Evolutionary conservation across 2,113 vertebrate species (phyloP).

Genomic region (Sturnus vulgaris): DNA sequence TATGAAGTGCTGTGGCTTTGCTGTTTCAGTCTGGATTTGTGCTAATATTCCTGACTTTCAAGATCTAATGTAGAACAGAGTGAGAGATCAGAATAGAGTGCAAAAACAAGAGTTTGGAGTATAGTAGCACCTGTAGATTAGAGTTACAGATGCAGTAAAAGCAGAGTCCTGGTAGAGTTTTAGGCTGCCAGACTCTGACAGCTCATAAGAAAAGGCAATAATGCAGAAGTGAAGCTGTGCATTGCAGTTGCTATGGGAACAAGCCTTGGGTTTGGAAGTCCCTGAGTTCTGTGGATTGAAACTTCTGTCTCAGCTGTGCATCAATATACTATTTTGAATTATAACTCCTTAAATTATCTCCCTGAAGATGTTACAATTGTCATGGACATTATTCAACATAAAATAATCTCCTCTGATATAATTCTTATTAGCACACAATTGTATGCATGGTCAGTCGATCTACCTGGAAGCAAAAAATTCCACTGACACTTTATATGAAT

Average conservation of each 20-base stretch:
- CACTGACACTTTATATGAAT: not conserved
- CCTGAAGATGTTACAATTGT: not conserved
- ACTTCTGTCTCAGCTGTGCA: not conserved
- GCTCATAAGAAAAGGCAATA: not conserved
- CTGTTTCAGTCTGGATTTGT: not conserved
- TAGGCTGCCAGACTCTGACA: not conserved
- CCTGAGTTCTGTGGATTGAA: not conserved
- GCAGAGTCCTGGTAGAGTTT: not conserved
- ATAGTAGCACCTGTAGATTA: not conserved
- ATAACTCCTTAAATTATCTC: not conserved
- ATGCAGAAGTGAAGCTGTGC: not conserved
- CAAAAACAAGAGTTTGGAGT: not conserved
- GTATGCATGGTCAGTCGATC: not conserved
- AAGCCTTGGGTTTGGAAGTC: not conserved
- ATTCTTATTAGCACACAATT: not conserved
- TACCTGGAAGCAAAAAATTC: not conserved
- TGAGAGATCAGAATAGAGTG: not conserved
- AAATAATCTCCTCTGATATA: not conserved
- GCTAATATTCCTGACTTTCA: not conserved
- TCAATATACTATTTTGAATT: not conserved
- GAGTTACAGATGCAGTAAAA: not conserved
- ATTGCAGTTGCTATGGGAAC: conserved; percentile 20
- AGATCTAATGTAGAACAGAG: not conserved
- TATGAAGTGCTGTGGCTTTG: not conserved
- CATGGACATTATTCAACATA: not conserved